Evolutionary conservation across 2,797 vertebrate genomes (phyloP).

Genomic region (Rallus crepitans): DNA sequence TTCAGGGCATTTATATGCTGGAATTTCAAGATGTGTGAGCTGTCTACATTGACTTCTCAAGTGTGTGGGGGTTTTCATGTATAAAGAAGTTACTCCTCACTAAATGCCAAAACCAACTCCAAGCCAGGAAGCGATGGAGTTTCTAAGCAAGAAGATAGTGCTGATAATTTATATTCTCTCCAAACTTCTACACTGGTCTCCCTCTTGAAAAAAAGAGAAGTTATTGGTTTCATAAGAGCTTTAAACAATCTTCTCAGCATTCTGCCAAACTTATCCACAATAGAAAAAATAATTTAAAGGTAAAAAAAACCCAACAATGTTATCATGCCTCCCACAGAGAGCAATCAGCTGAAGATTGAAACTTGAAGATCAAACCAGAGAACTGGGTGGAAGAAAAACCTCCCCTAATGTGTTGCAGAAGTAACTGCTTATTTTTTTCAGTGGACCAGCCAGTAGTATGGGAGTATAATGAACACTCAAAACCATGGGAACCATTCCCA

Average conservation of each 20-base stretch:
- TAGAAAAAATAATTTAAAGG: background rate
- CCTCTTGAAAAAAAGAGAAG: background rate
- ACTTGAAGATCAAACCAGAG: background rate
- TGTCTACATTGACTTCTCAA: slow-evolving; percentile 37
- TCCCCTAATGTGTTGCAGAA: background rate
- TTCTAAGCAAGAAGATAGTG: background rate
- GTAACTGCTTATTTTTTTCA: background rate
- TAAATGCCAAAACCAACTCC: slow-evolving; percentile 1
- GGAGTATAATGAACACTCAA: background rate
- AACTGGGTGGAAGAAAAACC: background rate
- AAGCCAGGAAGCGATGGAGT: background rate
- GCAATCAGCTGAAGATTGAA: background rate
- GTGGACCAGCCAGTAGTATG: background rate
- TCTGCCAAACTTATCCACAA: background rate
- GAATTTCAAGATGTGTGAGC: slow-evolving; percentile 38
- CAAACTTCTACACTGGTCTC: background rate
- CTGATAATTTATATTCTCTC: background rate
- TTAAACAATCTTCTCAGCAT: background rate
- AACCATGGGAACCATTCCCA: background rate
- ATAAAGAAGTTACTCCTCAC: slow-evolving; percentile 23
- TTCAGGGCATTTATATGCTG: slow-evolving; percentile 31
- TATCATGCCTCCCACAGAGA: background rate
- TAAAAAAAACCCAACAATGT: background rate
- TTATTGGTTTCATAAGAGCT: background rate
- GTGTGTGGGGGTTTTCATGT: background rate